Conservation (phyloP, 2,113 vertebrate genomes). For the Stomatorhinus ivindoensis region DNA sequence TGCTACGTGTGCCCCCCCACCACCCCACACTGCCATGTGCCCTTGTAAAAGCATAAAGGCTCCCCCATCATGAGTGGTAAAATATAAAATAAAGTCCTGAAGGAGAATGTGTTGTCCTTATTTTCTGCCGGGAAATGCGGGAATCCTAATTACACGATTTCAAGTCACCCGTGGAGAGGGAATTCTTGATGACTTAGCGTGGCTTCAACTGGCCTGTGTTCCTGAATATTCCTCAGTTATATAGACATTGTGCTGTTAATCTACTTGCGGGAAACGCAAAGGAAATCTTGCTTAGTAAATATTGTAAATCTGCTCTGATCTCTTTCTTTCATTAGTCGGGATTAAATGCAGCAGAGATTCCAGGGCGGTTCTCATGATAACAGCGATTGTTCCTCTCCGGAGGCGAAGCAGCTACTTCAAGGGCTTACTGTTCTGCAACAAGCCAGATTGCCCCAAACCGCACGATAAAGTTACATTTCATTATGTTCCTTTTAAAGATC, state of each 20-base stretch:
- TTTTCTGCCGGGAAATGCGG: neutral
- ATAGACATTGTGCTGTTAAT: constrained; percentile 16
- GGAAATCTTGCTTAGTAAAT: constrained; percentile 1
- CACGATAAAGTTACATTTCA: neutral
- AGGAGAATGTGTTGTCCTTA: neutral
- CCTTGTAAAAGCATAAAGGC: neutral
- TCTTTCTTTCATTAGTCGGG: neutral
- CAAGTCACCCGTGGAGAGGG: neutral
- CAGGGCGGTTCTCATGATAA: neutral
- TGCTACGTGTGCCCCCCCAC: neutral
- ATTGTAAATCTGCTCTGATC: constrained; percentile 16
- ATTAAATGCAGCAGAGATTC: constrained; percentile 8
- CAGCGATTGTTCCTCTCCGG: neutral
- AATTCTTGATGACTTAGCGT: neutral
- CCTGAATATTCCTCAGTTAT: constrained; percentile 3
- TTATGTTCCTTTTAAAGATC: neutral
- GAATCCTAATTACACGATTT: neutral
- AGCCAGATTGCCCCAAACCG: constrained; percentile 1
- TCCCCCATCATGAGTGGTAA: neutral
- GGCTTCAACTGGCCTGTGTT: neutral
- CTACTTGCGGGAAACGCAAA: neutral
- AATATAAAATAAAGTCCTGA: constrained; percentile 13
- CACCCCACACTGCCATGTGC: neutral
- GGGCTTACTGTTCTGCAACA: neutral
- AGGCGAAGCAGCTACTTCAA: neutral